Base-by-base conservation (phyloP, 2,888 invertebrate species). In the Agrotis puta region DNA sequence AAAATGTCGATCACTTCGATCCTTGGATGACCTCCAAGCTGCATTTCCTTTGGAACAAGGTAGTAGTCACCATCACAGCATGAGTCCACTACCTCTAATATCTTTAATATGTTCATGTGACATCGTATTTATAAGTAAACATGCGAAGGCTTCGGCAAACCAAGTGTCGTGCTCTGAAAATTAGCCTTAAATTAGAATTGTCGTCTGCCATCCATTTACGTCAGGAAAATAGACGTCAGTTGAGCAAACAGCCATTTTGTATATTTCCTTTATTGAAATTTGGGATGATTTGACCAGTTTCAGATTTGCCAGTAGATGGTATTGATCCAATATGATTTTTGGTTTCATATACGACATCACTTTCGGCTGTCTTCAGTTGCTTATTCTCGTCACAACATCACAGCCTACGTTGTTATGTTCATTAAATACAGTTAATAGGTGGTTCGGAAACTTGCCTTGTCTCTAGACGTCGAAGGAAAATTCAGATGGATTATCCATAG, bases 151-250 rank as follows among this genome's bases (percentile, higher is more conserved):
- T 87, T 84, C 85, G 76, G 83, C 73, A 78, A 85, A 88, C 79
- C 69, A 59, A 63, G 77, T 75, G 78, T 89, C 94, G 94, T 94
- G 94, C 91, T 88, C 81, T 82, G 77, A 84, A 88, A 92, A 92
- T 94, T 94, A 94, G 92, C 85, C 80, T 85, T 79, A 90, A 91
- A 94, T 94, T 93, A 93, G 89, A 88, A 82, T 84, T 90, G 90
- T 89, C 88, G 82, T 85, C 87, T 84, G 86, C 83, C 83, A 82
- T 70, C 75, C 76, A n/a, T n/a, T 82, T 74, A 85, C 77, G 79
- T 75, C 57, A 81, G 65, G 76, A 83, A 81, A 77, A 81, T 79
- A 78, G 63, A 74, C 68, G 70, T 67, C 70, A 68, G 27, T 47
- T 51, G 20, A 56, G 59, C 51, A 72, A 68, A 83, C 11, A 76